Base-by-base conservation (phyloP, 2,888 invertebrate genomes). In the Dastarcus helophoroides region DNA sequence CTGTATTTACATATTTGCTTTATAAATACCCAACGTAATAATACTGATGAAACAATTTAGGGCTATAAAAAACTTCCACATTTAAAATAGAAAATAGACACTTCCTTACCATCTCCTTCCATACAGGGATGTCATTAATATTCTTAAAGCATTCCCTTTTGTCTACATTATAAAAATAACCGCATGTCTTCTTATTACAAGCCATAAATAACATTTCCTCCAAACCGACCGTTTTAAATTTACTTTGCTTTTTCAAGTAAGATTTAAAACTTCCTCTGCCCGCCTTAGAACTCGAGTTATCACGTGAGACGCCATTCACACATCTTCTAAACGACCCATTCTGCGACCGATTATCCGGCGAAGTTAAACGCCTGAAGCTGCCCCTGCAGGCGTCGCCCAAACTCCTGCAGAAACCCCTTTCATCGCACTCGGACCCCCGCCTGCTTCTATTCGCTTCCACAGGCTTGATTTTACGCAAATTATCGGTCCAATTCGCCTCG, bases 241-340 rank as follows among this genome's bases (percentile, higher is more conserved):
- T 44, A 1, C 36, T 31, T 23, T 40, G 17, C 14, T 57, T 67
- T 59, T 68, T 65, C 53, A 67, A 63, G 59, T 68, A 7, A n/a
- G 19, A 7, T 17, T 48, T 71, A 68, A 47, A 70, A 63, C 38
- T 73, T 54, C 47, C 67, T 63, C 42, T 66, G 64, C 71, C 71
- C 72, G 5, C 2, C 12, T 7, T 14, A 23, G 24, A 9, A n/a
- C n/a, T n/a, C n/a, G n/a, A n/a, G n/a, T n/a, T n/a, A n/a, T n/a
- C n/a, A n/a, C n/a, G n/a, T n/a, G n/a, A n/a, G n/a, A n/a, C n/a
- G n/a, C n/a, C n/a, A n/a, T n/a, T n/a, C n/a, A n/a, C n/a, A n/a
- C n/a, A n/a, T n/a, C n/a, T n/a, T n/a, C n/a, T n/a, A n/a, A n/a
- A n/a, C n/a, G n/a, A n/a, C n/a, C n/a, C n/a, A n/a, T n/a, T n/a